Percentiles rank a stretch among this genome's conserved stretches.
Evolutionary conservation across 2,888 invertebrate genomes (phyloP).

Genomic region (Augochlorella aurata): DNA sequence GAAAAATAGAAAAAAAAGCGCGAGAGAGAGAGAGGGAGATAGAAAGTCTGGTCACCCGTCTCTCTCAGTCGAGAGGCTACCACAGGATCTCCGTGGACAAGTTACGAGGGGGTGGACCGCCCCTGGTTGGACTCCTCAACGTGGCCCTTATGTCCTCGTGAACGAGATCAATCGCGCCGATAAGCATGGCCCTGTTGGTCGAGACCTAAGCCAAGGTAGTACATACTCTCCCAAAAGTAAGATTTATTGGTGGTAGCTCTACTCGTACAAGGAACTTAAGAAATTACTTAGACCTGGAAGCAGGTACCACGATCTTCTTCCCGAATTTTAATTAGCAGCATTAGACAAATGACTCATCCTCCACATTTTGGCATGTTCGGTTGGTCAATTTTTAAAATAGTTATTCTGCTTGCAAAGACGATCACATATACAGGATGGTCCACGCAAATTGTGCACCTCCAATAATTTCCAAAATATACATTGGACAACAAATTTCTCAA

Average conservation of each 20-base stretch:
- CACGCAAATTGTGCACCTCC: too few species aligned
- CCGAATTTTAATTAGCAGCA: too few species aligned
- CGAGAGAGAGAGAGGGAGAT: too few species aligned
- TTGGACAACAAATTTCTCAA: too few species aligned
- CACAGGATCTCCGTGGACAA: conserved; percentile 41
- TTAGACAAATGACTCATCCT: too few species aligned
- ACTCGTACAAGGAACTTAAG: not conserved
- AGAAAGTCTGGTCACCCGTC: conserved; percentile 33
- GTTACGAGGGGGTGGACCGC: conserved; percentile 26
- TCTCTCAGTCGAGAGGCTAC: conserved; percentile 44
- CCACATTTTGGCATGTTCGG: too few species aligned
- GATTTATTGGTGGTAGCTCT: conserved; percentile 29
- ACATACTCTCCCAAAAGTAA: conserved; percentile 19
- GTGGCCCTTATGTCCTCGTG: conserved; percentile 48
- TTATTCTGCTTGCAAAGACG: too few species aligned
- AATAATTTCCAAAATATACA: too few species aligned
- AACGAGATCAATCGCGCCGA: conserved; percentile 54
- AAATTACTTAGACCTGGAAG: not conserved
- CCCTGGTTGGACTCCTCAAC: conserved; percentile 35
- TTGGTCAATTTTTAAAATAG: too few species aligned
- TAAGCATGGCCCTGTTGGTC: conserved; percentile 40
- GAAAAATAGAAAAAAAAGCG: not conserved
- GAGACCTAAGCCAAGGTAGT: conserved; percentile 19
- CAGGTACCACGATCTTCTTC: not conserved
- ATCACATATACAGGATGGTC: too few species aligned